Evolutionary conservation across 2,888 invertebrate genomes (phyloP).

Genomic region (Pseudococcus longispinus): DNA sequence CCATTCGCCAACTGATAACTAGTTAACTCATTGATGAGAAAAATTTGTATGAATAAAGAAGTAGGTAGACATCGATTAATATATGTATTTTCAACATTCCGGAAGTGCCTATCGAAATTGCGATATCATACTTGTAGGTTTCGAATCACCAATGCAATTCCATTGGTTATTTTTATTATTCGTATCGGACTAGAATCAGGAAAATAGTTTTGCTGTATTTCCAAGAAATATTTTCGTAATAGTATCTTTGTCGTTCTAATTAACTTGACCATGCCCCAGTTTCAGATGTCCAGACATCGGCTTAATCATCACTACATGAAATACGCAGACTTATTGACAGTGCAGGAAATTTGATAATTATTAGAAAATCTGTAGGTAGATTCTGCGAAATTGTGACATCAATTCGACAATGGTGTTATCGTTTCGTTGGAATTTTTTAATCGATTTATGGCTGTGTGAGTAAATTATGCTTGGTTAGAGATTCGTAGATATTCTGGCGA

Average conservation of each 20-base stretch:
- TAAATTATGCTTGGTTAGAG: too few relatives aligned
- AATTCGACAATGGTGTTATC: not conserved
- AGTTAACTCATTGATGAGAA: not conserved
- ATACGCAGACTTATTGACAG: not conserved
- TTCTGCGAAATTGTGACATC: not conserved
- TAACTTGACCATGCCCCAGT: slow-evolving; percentile 13
- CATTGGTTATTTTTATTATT: slow-evolving; percentile 30
- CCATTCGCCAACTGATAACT: not conserved
- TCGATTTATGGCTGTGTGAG: too few relatives aligned
- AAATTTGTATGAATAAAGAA: slow-evolving; percentile 8
- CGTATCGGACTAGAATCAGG: not conserved
- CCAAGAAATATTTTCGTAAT: slow-evolving; percentile 14
- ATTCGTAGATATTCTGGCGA: too few relatives aligned
- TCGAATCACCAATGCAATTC: not conserved
- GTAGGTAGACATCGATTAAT: not conserved
- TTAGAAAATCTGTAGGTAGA: not conserved
- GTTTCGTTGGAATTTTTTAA: not conserved
- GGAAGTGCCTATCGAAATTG: slow-evolving; percentile 31
- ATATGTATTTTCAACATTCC: not conserved
- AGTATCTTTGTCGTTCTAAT: not conserved
- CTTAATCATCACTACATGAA: not conserved
- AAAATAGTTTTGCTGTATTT: not conserved
- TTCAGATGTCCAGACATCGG: not conserved
- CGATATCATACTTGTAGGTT: not conserved
- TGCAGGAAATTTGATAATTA: not conserved